Evolutionary conservation across 2,797 vertebrate species (phyloP).

Genomic region (Pampus argenteus): DNA sequence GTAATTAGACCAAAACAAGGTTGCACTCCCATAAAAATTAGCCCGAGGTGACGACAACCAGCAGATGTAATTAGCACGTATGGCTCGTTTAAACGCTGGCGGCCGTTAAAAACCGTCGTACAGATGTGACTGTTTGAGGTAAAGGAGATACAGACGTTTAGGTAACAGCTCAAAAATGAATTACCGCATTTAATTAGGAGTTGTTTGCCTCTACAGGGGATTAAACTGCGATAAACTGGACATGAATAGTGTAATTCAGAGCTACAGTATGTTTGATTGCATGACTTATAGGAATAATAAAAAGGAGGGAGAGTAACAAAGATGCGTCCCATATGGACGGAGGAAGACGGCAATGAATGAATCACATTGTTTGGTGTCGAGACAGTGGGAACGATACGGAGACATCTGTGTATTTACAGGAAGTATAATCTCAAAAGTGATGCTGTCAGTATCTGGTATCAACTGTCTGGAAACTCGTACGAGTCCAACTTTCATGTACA

Average conservation of each 20-base stretch:
- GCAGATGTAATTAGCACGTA: conserved; percentile 38
- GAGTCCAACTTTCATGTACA: not conserved
- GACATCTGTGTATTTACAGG: not conserved
- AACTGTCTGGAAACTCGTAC: not conserved
- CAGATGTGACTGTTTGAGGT: conserved; percentile 16
- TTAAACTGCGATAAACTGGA: not conserved
- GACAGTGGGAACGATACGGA: not conserved
- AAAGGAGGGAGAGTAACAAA: not conserved
- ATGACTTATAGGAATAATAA: conserved; percentile 10
- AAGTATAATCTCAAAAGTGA: not conserved
- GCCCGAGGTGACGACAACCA: conserved; percentile 35
- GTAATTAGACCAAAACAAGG: conserved; percentile 1
- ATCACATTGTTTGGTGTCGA: not conserved
- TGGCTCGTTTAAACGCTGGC: conserved; percentile 24
- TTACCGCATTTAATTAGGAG: not conserved
- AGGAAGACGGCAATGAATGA: not conserved
- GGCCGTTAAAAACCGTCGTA: conserved; percentile 2
- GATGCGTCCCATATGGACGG: not conserved
- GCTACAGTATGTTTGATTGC: not conserved
- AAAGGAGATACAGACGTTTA: not conserved
- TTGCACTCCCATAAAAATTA: conserved; percentile 6
- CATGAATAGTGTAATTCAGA: not conserved
- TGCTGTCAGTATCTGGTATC: not conserved
- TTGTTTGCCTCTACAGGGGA: not conserved
- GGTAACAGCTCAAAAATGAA: not conserved